phyloP scores from a whole-genome alignment of 2,888 invertebrate species.

The Clanis bilineata region DNA sequence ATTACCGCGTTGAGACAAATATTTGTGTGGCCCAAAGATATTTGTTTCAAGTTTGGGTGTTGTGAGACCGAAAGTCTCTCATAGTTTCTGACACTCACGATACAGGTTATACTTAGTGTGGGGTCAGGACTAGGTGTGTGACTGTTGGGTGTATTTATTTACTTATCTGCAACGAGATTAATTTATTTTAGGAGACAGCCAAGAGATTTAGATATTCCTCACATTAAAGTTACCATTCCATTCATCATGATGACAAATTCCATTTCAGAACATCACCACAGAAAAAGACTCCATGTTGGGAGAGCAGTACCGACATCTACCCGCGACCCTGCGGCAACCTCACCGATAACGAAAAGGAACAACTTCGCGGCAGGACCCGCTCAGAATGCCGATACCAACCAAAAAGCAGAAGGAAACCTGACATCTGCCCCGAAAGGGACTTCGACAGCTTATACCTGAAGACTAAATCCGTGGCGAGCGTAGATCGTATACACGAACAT shows the following conservation, averaged over 20 bases:
- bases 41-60: too few relatives aligned
- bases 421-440: slow-evolving; percentile 85
- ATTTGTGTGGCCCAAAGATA: too few relatives aligned
- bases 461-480: slow-evolving; percentile 69
- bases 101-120: too few relatives aligned
- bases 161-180: too few relatives aligned
- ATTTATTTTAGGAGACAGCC: too few relatives aligned
- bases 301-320: slow-evolving; percentile 90
- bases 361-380: slow-evolving; percentile 83
- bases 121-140: too few relatives aligned
- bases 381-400: slow-evolving; percentile 86
- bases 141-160: too few relatives aligned
- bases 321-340: slow-evolving; percentile 91
- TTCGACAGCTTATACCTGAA: slow-evolving; percentile 87
- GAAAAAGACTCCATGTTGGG: slow-evolving; percentile 89
- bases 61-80: too few relatives aligned
- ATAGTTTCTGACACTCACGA: too few relatives aligned
- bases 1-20: too few relatives aligned
- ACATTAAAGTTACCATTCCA: background rate
- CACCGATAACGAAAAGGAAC: slow-evolving; percentile 90
- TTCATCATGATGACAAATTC: background rate
- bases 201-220: too few relatives aligned
- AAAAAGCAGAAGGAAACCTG: slow-evolving; percentile 53
- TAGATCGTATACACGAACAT: slow-evolving; percentile 52
- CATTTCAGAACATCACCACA: slow-evolving; percentile 72